Conservation (phyloP, 2,797 vertebrate genomes). For the Yasuhikotakia modesta region DNA sequence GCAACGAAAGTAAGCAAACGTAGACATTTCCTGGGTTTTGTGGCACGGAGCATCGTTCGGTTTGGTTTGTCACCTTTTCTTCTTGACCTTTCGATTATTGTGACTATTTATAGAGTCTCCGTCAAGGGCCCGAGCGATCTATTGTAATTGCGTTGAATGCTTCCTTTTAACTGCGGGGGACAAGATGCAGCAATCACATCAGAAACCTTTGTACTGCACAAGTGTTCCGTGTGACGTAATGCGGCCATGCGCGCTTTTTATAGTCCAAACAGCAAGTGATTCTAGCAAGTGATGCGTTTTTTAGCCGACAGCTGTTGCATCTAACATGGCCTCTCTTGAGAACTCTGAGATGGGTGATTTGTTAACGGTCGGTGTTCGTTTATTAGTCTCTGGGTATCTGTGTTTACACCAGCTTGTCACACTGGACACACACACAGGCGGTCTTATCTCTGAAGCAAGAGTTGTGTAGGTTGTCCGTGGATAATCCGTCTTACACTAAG, state of each 20-base stretch:
- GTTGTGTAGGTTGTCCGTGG: slow-evolving; percentile 53
- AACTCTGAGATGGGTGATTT: slow-evolving; percentile 26
- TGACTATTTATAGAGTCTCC: slow-evolving; percentile 12
- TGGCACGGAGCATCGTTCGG: neutral
- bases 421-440: neutral
- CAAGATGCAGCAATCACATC: slow-evolving; percentile 15
- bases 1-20: too few relatives aligned
- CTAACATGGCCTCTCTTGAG: slow-evolving; percentile 20
- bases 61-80: slow-evolving; percentile 5
- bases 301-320: slow-evolving; percentile 35
- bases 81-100: slow-evolving; percentile 17
- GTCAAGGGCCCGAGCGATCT: neutral
- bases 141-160: slow-evolving; percentile 32
- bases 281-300: slow-evolving; percentile 29
- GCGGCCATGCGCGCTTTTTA: slow-evolving; percentile 3
- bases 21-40: neutral
- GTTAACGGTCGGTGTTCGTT: too few relatives aligned
- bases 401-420: slow-evolving; percentile 28
- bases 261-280: slow-evolving; percentile 9
- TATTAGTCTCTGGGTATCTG: slow-evolving; percentile 2
- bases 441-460: slow-evolving; percentile 44
- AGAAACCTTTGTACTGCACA: slow-evolving; percentile 12
- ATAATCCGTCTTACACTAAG: slow-evolving; percentile 69
- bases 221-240: slow-evolving; percentile 15
- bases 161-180: slow-evolving; percentile 12